Evolutionary conservation across 2,113 vertebrate genomes (phyloP).

Genomic region (Sciurus niger): DNA sequence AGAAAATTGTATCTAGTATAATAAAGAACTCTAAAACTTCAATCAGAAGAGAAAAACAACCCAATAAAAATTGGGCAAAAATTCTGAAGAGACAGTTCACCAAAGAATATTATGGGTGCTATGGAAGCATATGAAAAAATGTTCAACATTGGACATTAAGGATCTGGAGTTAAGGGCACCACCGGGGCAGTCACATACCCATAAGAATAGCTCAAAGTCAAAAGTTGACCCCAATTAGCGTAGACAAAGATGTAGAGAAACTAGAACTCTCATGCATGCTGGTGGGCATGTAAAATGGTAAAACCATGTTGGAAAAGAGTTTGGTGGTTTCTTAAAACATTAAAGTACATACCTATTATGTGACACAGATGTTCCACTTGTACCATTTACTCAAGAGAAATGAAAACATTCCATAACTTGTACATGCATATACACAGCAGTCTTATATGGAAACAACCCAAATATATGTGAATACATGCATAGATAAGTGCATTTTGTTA

Average conservation of each 20-base stretch:
- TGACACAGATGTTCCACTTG: not conserved
- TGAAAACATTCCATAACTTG: not conserved
- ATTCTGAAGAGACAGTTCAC: not conserved
- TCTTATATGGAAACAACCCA: conserved; percentile 13
- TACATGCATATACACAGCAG: not conserved
- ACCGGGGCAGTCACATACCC: not conserved
- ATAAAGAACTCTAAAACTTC: not conserved
- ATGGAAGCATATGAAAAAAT: not conserved
- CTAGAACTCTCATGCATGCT: not conserved
- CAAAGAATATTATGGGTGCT: not conserved
- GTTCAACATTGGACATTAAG: not conserved
- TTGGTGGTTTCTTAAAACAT: not conserved
- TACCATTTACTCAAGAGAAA: conserved; percentile 3
- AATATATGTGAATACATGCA: not conserved
- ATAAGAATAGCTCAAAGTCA: not conserved
- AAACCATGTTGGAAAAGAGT: not conserved
- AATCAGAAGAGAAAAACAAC: not conserved
- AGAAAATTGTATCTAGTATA: not conserved
- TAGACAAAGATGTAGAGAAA: not conserved
- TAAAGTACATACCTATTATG: not conserved
- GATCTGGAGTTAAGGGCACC: not conserved
- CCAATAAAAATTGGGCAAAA: not conserved
- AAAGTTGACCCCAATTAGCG: not conserved
- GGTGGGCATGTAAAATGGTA: not conserved
- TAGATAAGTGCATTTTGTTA: not conserved